phyloP scores from a whole-genome alignment of 2,888 invertebrate genomes.

The Neelides folsomi region DNA sequence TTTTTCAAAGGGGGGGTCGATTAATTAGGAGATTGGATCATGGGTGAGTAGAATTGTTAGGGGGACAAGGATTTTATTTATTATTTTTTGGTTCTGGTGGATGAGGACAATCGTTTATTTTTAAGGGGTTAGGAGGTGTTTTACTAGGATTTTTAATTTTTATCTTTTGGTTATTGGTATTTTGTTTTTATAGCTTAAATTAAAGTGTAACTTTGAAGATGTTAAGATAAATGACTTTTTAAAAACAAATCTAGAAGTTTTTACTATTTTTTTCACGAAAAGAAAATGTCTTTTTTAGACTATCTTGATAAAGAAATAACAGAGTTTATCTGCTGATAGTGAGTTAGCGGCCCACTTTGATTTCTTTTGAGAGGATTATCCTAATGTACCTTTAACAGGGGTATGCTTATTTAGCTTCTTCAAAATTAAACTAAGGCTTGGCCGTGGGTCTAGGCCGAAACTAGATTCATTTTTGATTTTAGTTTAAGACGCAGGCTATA shows the following conservation, averaged over 20 bases:
- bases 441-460: slow-evolving; percentile 43
- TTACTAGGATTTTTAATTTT: slow-evolving; percentile 25
- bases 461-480: slow-evolving; percentile 41
- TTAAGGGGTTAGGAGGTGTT: slow-evolving; percentile 35
- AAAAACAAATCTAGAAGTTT: slow-evolving; percentile 16
- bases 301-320: slow-evolving; percentile 48
- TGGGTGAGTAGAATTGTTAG: slow-evolving; percentile 43
- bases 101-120: slow-evolving; percentile 42
- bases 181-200: slow-evolving; percentile 34
- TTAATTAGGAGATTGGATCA: slow-evolving; percentile 42
- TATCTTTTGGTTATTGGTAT: slow-evolving; percentile 31
- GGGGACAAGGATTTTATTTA: slow-evolving; percentile 39
- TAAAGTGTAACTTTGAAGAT: slow-evolving; percentile 43
- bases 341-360: slow-evolving; percentile 52
- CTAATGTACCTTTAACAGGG: slow-evolving; percentile 52
- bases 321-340: slow-evolving; percentile 42
- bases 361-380: slow-evolving; percentile 48
- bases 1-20: slow-evolving; percentile 40
- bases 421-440: slow-evolving; percentile 6
- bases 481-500: slow-evolving; percentile 39
- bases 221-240: slow-evolving; percentile 33
- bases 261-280: slow-evolving; percentile 52
- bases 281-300: slow-evolving; percentile 53
- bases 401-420: background rate
- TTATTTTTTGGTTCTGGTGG: slow-evolving; percentile 35